Evolutionary conservation across 2,888 invertebrate genomes (phyloP), one percentile per base, ranked within the genome.

Genomic region (Seira sanloemensis): DNA sequence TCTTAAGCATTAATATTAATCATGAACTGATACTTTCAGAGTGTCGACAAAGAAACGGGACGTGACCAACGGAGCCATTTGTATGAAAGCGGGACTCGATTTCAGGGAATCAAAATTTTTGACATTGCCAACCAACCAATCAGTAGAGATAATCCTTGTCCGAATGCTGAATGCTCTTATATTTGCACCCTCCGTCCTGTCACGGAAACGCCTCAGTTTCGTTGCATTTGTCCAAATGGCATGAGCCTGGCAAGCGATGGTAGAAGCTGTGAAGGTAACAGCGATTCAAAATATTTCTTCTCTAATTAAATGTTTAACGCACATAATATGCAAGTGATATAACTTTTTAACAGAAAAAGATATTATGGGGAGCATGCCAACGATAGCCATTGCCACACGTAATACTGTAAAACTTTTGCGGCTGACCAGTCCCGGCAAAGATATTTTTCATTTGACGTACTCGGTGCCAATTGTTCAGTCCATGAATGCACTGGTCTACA

Each of bases 171-270:
- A 12, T 97, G 97, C 90, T 94, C 94, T 0, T 95, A 97, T 90
- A 91, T 97, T 24, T 97, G 97, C 90, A 91, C 97, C 37, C 91
- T 97, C 93, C 0, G 94, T 94, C n/a, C n/a, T n/a, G n/a, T n/a
- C n/a, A n/a, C n/a, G n/a, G n/a, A n/a, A n/a, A n/a, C n/a, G n/a
- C n/a, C n/a, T n/a, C n/a, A n/a, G 26, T n/a, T 78, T 24, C 21
- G 54, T 9, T 97, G 97, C 90, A 95, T 94, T 0, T 97, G 97
- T 90, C 95, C 96, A 0, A 93, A 94, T 65, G 94, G 95, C 23
- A 95, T 95, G 92, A 90, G 62, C n/a, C 62, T 89, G 16, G 81
- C 78, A n/a, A 66, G 58, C 16, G 81, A 84, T 58, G 46, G 78
- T 16, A 84, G 71, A 62, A 84, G 54, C 9, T 88, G 86, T 46